These are phyloP conservation scores for Trachymyrmex septentrionalis DNA, from an alignment of 1,140 invertebrate species.

Conservation along the genomic window DNA sequence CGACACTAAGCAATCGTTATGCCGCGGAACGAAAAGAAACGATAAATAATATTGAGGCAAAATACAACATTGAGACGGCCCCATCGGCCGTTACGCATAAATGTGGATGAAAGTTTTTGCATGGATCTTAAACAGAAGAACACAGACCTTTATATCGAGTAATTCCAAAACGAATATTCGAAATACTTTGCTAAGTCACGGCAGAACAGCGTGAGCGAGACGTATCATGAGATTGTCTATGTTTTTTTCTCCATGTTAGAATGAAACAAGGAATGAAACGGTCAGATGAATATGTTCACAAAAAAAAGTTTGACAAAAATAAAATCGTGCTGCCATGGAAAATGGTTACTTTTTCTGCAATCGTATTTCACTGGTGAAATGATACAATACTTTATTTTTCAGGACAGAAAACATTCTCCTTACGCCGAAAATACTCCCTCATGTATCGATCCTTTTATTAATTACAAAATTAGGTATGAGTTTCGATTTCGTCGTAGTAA, in stretches of 20 bases:
- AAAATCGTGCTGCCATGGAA: not conserved
- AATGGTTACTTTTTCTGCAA: not conserved
- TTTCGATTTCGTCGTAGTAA: not conserved
- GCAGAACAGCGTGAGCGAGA: constrained; percentile 31
- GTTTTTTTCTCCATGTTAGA: constrained; percentile 9
- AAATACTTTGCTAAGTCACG: constrained; percentile 53
- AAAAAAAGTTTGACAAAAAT: not conserved
- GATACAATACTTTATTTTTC: not conserved
- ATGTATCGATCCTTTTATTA: not conserved
- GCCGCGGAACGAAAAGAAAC: not conserved
- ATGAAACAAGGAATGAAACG: not conserved
- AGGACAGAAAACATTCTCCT: not conserved
- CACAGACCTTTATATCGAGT: constrained; percentile 2
- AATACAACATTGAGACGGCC: not conserved
- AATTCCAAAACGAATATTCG: constrained; percentile 51
- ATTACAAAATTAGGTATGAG: not conserved
- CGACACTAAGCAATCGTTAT: not conserved
- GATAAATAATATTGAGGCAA: constrained; percentile 24
- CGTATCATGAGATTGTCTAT: constrained; percentile 2
- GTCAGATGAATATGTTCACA: not conserved
- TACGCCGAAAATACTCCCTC: too few species aligned
- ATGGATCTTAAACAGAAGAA: not conserved
- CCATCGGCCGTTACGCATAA: not conserved
- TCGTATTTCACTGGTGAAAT: constrained; percentile 19
- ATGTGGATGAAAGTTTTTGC: constrained; percentile 25